Conservation (phyloP, 1,140 invertebrate species). For the Zelostemma sp. region DNA sequence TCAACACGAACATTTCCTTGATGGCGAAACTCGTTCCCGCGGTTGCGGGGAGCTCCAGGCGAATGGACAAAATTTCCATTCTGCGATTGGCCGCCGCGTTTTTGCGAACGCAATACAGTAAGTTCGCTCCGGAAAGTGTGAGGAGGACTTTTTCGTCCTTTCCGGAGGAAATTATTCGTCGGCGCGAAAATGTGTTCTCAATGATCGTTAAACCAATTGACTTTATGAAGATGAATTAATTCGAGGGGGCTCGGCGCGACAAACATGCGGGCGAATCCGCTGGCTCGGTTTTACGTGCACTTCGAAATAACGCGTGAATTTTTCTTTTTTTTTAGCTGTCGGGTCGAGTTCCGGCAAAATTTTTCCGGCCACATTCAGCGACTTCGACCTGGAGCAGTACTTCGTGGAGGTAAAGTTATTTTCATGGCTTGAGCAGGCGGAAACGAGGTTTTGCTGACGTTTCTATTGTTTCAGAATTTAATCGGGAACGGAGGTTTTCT, state of each 20-base stretch:
- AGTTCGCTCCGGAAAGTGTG: too few species aligned
- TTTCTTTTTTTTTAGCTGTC: conserved; percentile 51
- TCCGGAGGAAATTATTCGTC: too few species aligned
- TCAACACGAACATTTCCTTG: conserved; percentile 88
- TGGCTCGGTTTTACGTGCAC: neutral
- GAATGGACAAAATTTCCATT: conserved; percentile 91
- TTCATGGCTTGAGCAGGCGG: too few species aligned
- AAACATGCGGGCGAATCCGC: neutral
- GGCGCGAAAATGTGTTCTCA: too few species aligned
- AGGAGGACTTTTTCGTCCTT: too few species aligned
- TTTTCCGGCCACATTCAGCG: conserved; percentile 50
- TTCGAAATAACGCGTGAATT: neutral
- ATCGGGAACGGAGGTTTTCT: conserved; percentile 79
- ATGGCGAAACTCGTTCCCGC: conserved; percentile 86
- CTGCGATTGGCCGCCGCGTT: conserved; percentile 86
- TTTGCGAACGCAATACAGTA: conserved; percentile 76
- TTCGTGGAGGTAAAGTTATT: conserved; percentile 58
- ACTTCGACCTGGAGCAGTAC: conserved; percentile 59
- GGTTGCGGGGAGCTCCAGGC: conserved; percentile 81
- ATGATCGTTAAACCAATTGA: too few species aligned
- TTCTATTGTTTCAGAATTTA: conserved; percentile 65
- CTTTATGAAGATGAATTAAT: conserved; percentile 1
- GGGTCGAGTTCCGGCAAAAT: conserved; percentile 45
- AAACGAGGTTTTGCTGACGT: too few species aligned
- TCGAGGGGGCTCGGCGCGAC: neutral